Conservation (phyloP, 2,797 vertebrate genomes). For the Halcyon chelicuti region DNA sequence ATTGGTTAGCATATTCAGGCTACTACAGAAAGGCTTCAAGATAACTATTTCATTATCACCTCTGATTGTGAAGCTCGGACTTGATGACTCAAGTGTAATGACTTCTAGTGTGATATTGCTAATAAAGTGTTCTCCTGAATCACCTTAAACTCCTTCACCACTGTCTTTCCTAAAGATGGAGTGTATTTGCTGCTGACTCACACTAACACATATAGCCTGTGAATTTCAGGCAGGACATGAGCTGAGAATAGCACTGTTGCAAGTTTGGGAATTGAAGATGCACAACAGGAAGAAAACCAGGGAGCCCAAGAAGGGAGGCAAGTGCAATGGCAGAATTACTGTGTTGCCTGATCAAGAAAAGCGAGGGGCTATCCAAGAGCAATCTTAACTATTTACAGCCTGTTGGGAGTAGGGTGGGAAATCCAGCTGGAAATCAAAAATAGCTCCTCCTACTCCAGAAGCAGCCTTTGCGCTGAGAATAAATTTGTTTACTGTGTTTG, state of each 20-base stretch:
- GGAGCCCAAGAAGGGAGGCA: background rate
- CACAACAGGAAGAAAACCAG: background rate
- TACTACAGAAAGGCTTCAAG: background rate
- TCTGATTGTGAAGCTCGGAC: background rate
- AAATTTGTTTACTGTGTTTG: background rate
- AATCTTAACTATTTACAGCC: background rate
- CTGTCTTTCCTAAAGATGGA: background rate
- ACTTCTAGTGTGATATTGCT: background rate
- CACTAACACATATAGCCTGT: background rate
- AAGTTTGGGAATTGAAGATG: background rate
- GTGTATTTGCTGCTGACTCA: conserved; percentile 22
- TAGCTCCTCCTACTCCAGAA: background rate
- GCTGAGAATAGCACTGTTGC: background rate
- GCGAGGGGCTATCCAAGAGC: background rate
- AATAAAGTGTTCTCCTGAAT: conserved; percentile 26
- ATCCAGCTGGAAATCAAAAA: background rate
- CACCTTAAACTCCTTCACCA: background rate
- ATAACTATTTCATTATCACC: background rate
- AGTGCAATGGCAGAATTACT: background rate
- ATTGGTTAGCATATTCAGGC: background rate
- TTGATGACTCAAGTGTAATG: background rate
- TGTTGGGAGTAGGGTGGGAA: background rate
- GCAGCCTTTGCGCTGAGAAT: background rate
- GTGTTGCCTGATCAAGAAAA: background rate
- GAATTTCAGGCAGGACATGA: background rate